Conservation (phyloP, 2,113 vertebrate species). For the Lathamus discolor region DNA sequence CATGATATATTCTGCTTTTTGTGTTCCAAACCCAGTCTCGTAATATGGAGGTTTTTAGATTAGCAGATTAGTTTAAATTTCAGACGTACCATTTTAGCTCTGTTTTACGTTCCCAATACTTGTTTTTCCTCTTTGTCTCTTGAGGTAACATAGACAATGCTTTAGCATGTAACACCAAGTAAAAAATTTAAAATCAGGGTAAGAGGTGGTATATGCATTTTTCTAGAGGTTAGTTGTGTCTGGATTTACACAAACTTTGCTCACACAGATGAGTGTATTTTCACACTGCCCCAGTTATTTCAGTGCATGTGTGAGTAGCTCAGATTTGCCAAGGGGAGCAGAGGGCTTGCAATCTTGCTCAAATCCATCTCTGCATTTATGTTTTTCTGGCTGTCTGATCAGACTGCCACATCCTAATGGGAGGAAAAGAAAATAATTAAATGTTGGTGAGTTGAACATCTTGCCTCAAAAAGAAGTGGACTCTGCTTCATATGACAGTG, state of each 20-base stretch:
- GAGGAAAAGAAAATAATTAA: not conserved
- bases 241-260: not conserved
- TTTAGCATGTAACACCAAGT: not conserved
- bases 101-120: not conserved
- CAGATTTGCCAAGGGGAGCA: not conserved
- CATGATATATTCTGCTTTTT: not conserved
- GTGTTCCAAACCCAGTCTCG: not conserved
- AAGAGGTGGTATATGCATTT: not conserved
- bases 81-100: not conserved
- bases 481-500: not conserved
- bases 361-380: not conserved
- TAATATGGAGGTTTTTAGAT: not conserved
- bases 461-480: constrained; percentile 19
- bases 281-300: not conserved
- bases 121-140: not conserved
- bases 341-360: not conserved
- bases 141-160: not conserved
- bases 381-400: constrained; percentile 15
- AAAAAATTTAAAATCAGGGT: not conserved
- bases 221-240: not conserved
- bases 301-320: not conserved
- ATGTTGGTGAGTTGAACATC: not conserved
- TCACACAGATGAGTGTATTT: not conserved
- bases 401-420: constrained; percentile 17
- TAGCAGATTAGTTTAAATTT: not conserved